A percentile compares a stretch with the other conserved stretches of the same genome.
phyloP scores from a whole-genome alignment of 2,888 invertebrate species.

The Colostygia pectinataria region DNA sequence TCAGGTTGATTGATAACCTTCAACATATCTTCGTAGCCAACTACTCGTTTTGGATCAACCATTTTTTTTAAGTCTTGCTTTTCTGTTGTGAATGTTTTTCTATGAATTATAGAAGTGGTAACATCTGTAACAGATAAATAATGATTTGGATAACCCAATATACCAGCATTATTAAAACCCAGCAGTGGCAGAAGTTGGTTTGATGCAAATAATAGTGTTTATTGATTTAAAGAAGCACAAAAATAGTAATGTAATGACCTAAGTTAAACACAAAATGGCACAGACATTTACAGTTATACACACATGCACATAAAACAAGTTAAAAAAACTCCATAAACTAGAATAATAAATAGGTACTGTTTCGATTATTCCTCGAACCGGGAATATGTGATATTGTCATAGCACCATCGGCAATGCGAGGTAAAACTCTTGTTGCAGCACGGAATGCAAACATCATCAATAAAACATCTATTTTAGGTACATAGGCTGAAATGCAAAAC shows the following conservation, averaged over 20 bases:
- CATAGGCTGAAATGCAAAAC: constrained; percentile 12
- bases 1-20: constrained; percentile 64
- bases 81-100: constrained; percentile 32
- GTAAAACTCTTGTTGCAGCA: constrained; percentile 18
- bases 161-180: too few species aligned
- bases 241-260: too few species aligned
- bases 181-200: too few species aligned
- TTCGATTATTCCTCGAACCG: constrained; percentile 12
- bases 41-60: constrained; percentile 64
- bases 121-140: constrained; percentile 29
- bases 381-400: constrained; percentile 8
- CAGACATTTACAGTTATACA: not conserved
- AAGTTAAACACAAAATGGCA: too few species aligned
- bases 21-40: constrained; percentile 70
- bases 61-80: constrained; percentile 42
- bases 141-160: too few species aligned
- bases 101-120: constrained; percentile 8
- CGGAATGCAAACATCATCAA: constrained; percentile 20
- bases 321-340: not conserved
- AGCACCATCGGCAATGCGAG: constrained; percentile 4
- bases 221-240: too few species aligned
- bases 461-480: not conserved
- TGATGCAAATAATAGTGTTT: too few species aligned
- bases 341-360: constrained; percentile 22
- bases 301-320: not conserved